phyloP scores from a whole-genome alignment of 30 jellyfish, hydroid and myxozoan genomes.

The Aurelia coerulea region DNA sequence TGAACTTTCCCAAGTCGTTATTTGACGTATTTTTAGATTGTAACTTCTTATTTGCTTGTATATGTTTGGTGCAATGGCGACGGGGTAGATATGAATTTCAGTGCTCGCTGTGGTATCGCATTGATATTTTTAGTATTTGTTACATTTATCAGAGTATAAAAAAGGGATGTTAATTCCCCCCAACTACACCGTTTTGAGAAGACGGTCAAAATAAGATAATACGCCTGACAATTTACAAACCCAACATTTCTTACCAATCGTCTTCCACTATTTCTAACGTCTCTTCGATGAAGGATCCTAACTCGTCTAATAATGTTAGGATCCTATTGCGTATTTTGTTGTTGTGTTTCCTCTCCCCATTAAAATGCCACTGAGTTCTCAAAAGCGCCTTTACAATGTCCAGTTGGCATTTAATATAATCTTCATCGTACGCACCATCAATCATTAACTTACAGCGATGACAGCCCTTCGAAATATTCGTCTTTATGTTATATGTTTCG shows the following conservation, averaged over 20 bases:
- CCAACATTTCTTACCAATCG: neutral
- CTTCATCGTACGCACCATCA: neutral
- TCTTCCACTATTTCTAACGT: neutral
- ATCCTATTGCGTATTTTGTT: neutral
- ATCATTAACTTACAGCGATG: slow-evolving; percentile 10
- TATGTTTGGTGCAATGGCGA: too few relatives aligned
- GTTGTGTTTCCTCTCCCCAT: neutral
- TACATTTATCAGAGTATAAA: too few relatives aligned
- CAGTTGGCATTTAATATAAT: neutral
- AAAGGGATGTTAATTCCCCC: too few relatives aligned
- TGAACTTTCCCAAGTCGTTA: too few relatives aligned
- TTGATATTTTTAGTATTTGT: too few relatives aligned
- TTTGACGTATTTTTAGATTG: too few relatives aligned
- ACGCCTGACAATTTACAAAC: neutral
- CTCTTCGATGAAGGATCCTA: slow-evolving; percentile 14
- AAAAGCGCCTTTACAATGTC: slow-evolving; percentile 10
- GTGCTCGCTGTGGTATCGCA: too few relatives aligned
- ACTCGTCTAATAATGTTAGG: slow-evolving; percentile 15
- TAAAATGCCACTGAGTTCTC: neutral
- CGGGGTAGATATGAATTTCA: too few relatives aligned
- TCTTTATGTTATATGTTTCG: neutral
- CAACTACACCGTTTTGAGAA: too few relatives aligned
- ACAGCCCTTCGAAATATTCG: neutral
- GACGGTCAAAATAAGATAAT: too few relatives aligned
- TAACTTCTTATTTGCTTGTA: too few relatives aligned